Percentiles rank a stretch among this genome's conserved stretches.
These are phyloP conservation scores for Ptychoptera contaminata DNA, from an alignment of 2,888 invertebrate species.

Conservation along the genomic window DNA sequence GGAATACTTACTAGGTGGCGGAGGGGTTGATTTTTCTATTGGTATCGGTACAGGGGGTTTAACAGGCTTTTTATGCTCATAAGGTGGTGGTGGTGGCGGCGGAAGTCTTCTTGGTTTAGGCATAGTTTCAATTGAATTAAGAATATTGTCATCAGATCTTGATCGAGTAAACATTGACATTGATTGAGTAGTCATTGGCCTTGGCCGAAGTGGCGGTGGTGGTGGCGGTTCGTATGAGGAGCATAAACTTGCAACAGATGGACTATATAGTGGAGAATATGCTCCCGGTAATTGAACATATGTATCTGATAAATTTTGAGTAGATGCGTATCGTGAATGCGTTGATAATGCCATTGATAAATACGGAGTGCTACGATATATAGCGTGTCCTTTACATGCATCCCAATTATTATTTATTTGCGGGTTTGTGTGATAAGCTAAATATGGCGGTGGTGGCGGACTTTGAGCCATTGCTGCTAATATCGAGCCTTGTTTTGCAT, in stretches of 20 bases:
- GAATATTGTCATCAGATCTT: slow-evolving; percentile 67
- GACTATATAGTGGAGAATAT: slow-evolving; percentile 46
- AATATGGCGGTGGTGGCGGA: slow-evolving; percentile 40
- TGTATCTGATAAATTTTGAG: slow-evolving; percentile 62
- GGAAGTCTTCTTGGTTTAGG: slow-evolving; percentile 36
- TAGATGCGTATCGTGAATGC: slow-evolving; percentile 59
- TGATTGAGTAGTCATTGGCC: slow-evolving; percentile 29
- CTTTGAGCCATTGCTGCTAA: slow-evolving; percentile 52
- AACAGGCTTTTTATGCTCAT: slow-evolving; percentile 26
- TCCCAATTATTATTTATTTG: slow-evolving; percentile 23
- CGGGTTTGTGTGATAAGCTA: slow-evolving; percentile 32
- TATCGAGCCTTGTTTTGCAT: slow-evolving; percentile 53
- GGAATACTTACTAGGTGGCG: slow-evolving; percentile 24
- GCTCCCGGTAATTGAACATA: slow-evolving; percentile 49
- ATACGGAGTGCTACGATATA: slow-evolving; percentile 72
- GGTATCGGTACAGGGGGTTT: slow-evolving; percentile 36
- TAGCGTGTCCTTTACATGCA: slow-evolving; percentile 47
- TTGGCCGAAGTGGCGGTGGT: slow-evolving; percentile 40
- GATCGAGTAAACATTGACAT: slow-evolving; percentile 45
- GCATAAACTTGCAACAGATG: slow-evolving; percentile 46
- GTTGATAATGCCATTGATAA: slow-evolving; percentile 49
- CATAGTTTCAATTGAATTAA: slow-evolving; percentile 45
- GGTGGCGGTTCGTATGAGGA: slow-evolving; percentile 51
- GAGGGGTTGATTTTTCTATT: slow-evolving; percentile 20
- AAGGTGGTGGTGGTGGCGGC: slow-evolving; percentile 41